phyloP scores from a whole-genome alignment of 2,888 invertebrate genomes.

The Lissonota sp. region DNA sequence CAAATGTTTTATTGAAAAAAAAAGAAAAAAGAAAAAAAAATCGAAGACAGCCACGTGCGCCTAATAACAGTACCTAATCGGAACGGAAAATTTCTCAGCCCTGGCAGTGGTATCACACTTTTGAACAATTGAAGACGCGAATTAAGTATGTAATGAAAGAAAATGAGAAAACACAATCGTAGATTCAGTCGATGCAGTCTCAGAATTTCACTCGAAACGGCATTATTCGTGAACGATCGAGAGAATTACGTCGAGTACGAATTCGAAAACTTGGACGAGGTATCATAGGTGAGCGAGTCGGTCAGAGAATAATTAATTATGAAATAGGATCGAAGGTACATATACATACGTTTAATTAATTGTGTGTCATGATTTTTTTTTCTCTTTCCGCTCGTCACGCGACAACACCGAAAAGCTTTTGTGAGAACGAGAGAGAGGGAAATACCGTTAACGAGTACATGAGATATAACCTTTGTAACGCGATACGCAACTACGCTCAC shows the following conservation, averaged over 20 bases:
- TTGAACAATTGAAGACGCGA: background rate
- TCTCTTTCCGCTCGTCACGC: conserved; percentile 20
- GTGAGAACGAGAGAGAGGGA: conserved; percentile 3
- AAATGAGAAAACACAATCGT: background rate
- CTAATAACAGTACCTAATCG: background rate
- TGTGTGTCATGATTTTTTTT: conserved; percentile 33
- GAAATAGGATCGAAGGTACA: background rate
- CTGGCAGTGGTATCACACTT: background rate
- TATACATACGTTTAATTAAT: conserved; percentile 39
- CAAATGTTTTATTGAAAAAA: conserved; percentile 13
- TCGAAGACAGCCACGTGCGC: conserved; percentile 1
- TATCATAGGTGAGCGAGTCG: conserved; percentile 21
- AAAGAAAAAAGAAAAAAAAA: conserved; percentile 17
- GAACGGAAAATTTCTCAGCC: too few species aligned
- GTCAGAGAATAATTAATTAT: background rate
- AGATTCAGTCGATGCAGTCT: conserved; percentile 15
- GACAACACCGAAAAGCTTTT: conserved; percentile 10
- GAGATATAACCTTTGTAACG: conserved; percentile 54
- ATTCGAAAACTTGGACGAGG: background rate
- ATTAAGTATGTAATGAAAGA: background rate
- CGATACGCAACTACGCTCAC: too few species aligned
- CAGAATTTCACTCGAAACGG: conserved; percentile 6
- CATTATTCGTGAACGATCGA: conserved; percentile 26
- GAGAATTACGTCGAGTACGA: background rate
- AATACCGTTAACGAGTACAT: conserved; percentile 33